Evolutionary conservation across 2,113 vertebrate genomes (phyloP).

Genomic region (Anser cygnoides): DNA sequence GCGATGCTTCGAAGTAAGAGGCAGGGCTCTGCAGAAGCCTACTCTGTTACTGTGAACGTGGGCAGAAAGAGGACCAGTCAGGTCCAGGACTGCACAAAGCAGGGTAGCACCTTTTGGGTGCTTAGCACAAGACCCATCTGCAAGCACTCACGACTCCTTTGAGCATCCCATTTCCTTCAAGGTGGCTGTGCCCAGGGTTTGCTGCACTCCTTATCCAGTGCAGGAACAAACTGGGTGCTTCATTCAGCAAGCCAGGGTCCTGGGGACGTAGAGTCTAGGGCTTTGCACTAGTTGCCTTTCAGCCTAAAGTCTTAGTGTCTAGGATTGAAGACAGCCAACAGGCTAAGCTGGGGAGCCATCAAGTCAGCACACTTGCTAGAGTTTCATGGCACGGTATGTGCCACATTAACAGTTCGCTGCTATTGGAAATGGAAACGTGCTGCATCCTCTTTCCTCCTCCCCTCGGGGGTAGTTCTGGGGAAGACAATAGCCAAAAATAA

Average conservation of each 20-base stretch:
- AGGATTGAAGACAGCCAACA: not conserved
- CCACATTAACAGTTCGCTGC: not conserved
- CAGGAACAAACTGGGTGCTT: not conserved
- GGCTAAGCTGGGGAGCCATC: not conserved
- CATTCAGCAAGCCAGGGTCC: not conserved
- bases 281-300: not conserved
- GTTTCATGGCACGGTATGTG: not conserved
- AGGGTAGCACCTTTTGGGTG: not conserved
- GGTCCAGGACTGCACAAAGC: not conserved
- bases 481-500: not conserved
- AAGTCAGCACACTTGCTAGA: not conserved
- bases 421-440: not conserved
- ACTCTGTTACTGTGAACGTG: not conserved
- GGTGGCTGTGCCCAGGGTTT: not conserved
- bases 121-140: not conserved
- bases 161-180: not conserved
- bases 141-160: not conserved
- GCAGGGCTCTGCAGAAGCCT: not conserved
- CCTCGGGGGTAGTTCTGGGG: not conserved
- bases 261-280: fast-evolving
- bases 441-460: not conserved
- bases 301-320: not conserved
- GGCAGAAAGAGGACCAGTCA: not conserved
- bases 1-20: fast-evolving
- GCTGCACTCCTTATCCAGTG: not conserved